A percentile compares a stretch with the other conserved stretches of the same genome.
These are phyloP conservation scores for Phymastichus coffea DNA, from an alignment of 1,140 invertebrate genomes.

Conservation along the genomic window DNA sequence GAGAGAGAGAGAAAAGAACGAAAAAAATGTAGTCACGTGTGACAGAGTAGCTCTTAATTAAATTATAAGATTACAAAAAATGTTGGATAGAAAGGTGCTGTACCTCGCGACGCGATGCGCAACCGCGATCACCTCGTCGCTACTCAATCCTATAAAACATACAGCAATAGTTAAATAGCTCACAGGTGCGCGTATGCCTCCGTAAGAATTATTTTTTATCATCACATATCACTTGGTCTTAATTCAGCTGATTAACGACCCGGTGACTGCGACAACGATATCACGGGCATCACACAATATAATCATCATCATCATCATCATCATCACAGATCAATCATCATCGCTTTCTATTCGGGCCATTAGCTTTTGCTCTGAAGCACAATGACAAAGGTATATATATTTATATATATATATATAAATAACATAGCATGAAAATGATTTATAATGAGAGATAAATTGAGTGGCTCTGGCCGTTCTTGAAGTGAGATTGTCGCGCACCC, in stretches of 20 bases:
- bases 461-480: too few relatives aligned
- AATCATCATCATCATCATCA: too few relatives aligned
- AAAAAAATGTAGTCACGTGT: too few relatives aligned
- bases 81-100: neutral
- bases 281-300: too few relatives aligned
- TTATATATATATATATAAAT: too few relatives aligned
- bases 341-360: neutral
- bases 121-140: slow-evolving; percentile 19
- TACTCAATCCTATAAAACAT: slow-evolving; percentile 20
- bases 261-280: slow-evolving; percentile 20
- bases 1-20: neutral
- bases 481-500: too few relatives aligned
- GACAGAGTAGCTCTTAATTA: too few relatives aligned
- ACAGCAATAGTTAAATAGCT: neutral
- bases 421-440: slow-evolving; percentile 19
- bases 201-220: slow-evolving; percentile 11
- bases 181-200: too few relatives aligned
- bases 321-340: too few relatives aligned
- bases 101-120: slow-evolving; percentile 27
- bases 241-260: slow-evolving; percentile 10
- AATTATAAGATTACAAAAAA: neutral
- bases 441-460: too few relatives aligned
- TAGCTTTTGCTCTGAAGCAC: slow-evolving; percentile 12
- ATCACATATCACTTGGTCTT: slow-evolving; percentile 17
- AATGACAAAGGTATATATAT: too few relatives aligned